phyloP scores from a whole-genome alignment of 2,797 vertebrate genomes.

The Chloroceryle inda region DNA sequence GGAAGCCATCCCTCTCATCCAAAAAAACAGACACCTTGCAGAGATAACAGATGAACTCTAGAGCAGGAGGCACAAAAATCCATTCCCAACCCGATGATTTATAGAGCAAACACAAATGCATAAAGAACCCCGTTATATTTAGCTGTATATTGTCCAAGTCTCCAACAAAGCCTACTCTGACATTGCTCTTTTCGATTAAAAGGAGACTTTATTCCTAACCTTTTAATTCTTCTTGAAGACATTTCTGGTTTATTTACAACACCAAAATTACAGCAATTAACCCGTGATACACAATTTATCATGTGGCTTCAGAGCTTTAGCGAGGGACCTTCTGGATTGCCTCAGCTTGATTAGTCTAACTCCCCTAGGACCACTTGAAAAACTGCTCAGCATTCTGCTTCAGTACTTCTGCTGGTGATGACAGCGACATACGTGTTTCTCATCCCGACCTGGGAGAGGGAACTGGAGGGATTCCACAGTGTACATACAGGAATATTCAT shows the following conservation, averaged over 20 bases:
- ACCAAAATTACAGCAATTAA: neutral
- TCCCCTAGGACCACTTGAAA: neutral
- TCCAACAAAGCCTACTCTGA: neutral
- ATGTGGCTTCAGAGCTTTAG: neutral
- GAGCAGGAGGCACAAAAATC: conserved; percentile 18
- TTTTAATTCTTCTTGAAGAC: neutral
- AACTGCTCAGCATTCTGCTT: neutral
- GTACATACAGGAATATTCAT: neutral
- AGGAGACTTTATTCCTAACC: neutral
- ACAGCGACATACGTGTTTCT: neutral
- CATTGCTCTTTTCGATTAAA: neutral
- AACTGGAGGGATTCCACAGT: neutral
- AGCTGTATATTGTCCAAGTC: neutral
- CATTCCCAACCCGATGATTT: neutral
- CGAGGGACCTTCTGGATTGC: neutral
- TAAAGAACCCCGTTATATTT: neutral
- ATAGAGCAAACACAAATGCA: conserved; percentile 1
- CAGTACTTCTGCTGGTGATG: neutral
- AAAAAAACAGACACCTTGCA: neutral
- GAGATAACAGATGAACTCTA: conserved; percentile 39
- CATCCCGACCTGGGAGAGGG: neutral
- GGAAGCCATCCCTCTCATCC: neutral
- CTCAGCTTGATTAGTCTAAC: neutral
- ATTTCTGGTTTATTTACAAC: neutral
- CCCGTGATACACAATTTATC: neutral